Evolutionary conservation across 2,113 vertebrate genomes (phyloP).

Genomic region (Phalacrocorax aristotelis): DNA sequence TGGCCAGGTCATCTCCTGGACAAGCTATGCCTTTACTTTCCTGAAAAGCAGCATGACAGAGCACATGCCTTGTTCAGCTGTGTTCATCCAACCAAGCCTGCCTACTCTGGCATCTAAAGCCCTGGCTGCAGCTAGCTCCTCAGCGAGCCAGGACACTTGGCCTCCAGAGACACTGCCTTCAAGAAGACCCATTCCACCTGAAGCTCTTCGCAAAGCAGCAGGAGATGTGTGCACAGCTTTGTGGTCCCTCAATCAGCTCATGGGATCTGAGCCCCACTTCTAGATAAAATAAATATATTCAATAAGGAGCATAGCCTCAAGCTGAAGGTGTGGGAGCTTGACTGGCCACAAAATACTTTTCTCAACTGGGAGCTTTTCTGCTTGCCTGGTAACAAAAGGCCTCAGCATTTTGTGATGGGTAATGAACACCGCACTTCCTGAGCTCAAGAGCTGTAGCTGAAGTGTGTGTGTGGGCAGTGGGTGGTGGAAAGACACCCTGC

Average conservation of each 20-base stretch:
- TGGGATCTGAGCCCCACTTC: neutral
- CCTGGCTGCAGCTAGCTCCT: neutral
- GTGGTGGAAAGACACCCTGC: neutral
- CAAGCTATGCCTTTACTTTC: constrained; percentile 60
- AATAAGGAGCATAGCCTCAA: neutral
- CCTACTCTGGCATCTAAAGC: neutral
- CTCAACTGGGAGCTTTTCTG: neutral
- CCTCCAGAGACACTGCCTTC: neutral
- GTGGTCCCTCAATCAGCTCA: neutral
- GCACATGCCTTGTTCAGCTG: constrained; percentile 37
- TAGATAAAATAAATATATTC: too few species aligned
- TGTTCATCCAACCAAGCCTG: neutral
- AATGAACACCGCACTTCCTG: neutral
- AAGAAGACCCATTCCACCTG: neutral
- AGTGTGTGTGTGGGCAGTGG: neutral
- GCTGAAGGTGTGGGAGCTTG: neutral
- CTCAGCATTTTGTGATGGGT: neutral
- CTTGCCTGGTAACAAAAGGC: neutral
- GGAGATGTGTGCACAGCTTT: neutral
- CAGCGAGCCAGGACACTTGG: neutral
- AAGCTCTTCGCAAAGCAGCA: neutral
- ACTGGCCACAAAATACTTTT: neutral
- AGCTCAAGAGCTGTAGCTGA: neutral
- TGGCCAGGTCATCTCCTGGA: constrained; percentile 71
- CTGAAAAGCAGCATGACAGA: neutral